Percentiles rank a stretch among this genome's conserved stretches.
Conservation (phyloP, 2,797 vertebrate genomes). For the Acanthurus tractus region DNA sequence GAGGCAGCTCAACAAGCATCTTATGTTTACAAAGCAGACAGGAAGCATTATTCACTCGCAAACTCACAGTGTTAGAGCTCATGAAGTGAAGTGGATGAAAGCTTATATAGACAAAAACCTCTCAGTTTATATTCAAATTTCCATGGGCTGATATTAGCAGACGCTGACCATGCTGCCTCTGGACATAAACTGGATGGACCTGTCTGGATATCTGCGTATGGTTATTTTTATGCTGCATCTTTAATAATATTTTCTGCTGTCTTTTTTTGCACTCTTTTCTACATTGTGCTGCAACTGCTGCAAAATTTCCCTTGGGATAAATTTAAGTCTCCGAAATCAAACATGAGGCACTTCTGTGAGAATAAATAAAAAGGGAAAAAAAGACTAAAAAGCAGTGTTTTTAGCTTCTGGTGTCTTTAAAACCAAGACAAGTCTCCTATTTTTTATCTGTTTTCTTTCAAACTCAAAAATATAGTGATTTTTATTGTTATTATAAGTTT, state of each 20-base stretch:
- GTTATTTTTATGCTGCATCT: background rate
- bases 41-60: constrained; percentile 24
- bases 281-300: background rate
- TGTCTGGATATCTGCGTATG: background rate
- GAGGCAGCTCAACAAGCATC: constrained; percentile 33
- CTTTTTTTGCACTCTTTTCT: background rate
- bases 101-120: background rate
- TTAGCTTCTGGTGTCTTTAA: too few relatives aligned
- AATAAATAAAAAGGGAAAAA: background rate
- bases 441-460: background rate
- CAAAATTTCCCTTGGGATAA: background rate
- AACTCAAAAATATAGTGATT: background rate
- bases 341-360: background rate
- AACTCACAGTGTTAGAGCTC: constrained; percentile 2
- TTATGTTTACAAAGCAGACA: constrained; percentile 29
- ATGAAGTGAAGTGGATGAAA: constrained; percentile 7
- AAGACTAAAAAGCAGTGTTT: background rate
- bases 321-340: background rate
- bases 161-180: background rate
- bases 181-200: background rate
- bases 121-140: too few relatives aligned
- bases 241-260: background rate
- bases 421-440: background rate
- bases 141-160: too few relatives aligned
- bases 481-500: background rate